Percentiles rank a stretch among this genome's conserved stretches.
Conservation (phyloP, 2,797 vertebrate genomes). For the Anguilla obscura region DNA sequence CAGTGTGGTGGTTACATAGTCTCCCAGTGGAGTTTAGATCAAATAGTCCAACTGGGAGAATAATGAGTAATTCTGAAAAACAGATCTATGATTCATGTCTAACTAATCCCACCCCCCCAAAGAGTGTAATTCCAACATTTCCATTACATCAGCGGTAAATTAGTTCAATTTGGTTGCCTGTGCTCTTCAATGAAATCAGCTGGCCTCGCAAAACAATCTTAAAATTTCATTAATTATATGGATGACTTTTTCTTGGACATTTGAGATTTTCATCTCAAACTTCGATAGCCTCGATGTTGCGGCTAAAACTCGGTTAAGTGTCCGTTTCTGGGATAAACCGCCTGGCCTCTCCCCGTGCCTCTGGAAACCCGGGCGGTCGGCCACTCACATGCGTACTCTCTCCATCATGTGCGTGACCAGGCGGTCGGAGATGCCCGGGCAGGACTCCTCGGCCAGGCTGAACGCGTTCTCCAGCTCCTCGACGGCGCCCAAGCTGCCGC, state of each 20-base stretch:
- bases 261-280: not conserved
- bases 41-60: not conserved
- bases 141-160: not conserved
- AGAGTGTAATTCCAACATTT: not conserved
- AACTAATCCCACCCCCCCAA: not conserved
- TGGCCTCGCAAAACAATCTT: not conserved
- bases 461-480: constrained; percentile 98
- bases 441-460: constrained; percentile 94
- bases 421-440: constrained; percentile 96
- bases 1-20: not conserved
- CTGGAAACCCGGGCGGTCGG: not conserved
- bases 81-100: not conserved
- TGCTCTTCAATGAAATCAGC: not conserved
- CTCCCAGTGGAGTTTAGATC: not conserved
- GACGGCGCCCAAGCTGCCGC: constrained; percentile 84
- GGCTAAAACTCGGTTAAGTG: not conserved
- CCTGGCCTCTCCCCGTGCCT: not conserved
- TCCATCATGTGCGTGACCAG: constrained; percentile 93
- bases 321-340: not conserved
- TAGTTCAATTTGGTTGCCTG: not conserved
- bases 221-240: not conserved
- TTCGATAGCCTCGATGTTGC: not conserved
- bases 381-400: constrained; percentile 86
- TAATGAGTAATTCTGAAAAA: not conserved
- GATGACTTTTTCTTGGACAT: not conserved